phyloP scores from a whole-genome alignment of 2,113 vertebrate genomes.

The Bungarus multicinctus region DNA sequence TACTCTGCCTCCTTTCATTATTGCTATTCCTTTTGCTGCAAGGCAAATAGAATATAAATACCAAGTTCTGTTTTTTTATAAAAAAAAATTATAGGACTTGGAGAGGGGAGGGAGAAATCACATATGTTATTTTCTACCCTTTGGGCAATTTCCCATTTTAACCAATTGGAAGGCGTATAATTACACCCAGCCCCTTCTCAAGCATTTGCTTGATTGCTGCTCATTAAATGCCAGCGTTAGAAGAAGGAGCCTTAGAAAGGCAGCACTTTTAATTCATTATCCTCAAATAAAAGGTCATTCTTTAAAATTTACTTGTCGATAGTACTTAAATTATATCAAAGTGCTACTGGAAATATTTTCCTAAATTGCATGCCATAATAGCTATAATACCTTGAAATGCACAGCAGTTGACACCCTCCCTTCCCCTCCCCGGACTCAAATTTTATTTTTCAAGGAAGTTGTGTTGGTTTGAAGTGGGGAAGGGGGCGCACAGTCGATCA shows the following conservation, averaged over 20 bases:
- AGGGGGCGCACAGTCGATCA: neutral
- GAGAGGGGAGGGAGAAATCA: conserved; percentile 5
- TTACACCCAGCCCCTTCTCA: conserved; percentile 45
- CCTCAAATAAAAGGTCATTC: conserved; percentile 46
- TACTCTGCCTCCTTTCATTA: conserved; percentile 9
- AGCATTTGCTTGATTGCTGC: conserved; percentile 43
- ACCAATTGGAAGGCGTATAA: conserved; percentile 54
- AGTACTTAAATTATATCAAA: conserved; percentile 43
- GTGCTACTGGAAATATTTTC: conserved; percentile 56
- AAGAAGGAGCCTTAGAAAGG: conserved; percentile 38
- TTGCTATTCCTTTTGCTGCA: conserved; percentile 18
- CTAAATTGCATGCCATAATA: conserved; percentile 42
- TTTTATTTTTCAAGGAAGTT: conserved; percentile 33
- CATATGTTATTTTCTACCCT: conserved; percentile 52
- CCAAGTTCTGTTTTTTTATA: conserved; percentile 35
- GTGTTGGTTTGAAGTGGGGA: neutral
- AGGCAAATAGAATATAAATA: conserved; percentile 19
- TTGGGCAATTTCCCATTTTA: conserved; percentile 50
- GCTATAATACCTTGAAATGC: conserved; percentile 44
- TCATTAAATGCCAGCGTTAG: conserved; percentile 40
- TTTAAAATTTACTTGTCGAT: conserved; percentile 53
- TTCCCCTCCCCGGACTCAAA: neutral
- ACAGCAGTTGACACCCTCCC: conserved; percentile 16
- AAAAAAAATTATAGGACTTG: conserved; percentile 59
- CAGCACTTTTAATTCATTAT: conserved; percentile 51